These are phyloP conservation scores for Malaclemys terrapin DNA, from an alignment of 2,113 vertebrate genomes.

Conservation along the genomic window DNA sequence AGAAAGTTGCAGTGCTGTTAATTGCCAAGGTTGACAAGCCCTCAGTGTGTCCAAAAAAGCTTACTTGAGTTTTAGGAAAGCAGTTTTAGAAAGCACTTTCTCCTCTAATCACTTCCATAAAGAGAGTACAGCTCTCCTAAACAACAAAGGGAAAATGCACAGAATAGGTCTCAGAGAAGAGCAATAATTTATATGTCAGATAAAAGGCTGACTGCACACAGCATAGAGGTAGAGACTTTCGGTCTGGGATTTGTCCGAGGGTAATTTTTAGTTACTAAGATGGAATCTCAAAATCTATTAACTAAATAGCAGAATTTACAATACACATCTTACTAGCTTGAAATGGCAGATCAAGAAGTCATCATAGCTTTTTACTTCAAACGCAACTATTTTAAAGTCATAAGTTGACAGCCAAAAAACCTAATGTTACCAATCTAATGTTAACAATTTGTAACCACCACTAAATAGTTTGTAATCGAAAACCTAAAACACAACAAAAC, in stretches of 20 bases:
- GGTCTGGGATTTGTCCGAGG: neutral
- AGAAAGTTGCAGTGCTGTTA: no score
- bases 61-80: neutral
- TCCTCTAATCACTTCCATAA: neutral
- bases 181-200: neutral
- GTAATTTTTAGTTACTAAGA: neutral
- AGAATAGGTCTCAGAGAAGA: neutral
- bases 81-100: neutral
- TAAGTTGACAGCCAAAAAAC: neutral
- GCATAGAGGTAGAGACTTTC: neutral
- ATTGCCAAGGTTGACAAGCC: no score
- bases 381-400: neutral
- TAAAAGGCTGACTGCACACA: neutral
- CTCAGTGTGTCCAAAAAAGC: conserved; percentile 22
- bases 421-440: neutral
- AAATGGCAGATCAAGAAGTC: neutral
- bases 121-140: neutral
- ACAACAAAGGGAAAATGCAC: neutral
- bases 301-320: neutral
- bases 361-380: neutral
- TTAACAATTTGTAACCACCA: neutral
- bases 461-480: neutral
- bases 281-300: neutral
- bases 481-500: neutral
- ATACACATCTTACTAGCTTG: neutral